Evolutionary conservation across 2,113 vertebrate species (phyloP), one percentile per base, ranked within the genome.

Genomic region (Agapornis roseicollis): DNA sequence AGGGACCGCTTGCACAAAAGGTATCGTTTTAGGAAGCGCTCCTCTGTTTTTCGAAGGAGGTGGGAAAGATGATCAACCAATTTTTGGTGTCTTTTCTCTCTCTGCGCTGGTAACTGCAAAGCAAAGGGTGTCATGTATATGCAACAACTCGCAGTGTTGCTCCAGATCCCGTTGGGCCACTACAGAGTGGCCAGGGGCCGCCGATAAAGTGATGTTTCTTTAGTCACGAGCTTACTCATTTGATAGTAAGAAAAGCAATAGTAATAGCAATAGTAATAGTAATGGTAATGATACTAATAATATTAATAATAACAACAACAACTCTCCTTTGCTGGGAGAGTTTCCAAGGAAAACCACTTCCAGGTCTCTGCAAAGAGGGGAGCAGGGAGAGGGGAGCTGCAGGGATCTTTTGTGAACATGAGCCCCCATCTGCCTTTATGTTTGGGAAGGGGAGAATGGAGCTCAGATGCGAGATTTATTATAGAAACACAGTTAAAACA

Each of bases 401-500:
- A 5, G 11, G n/a, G 11, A 22, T 55, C 88, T n/a, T 37, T 72
- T 13, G 35, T 8, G 50, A 64, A 13, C 6, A 2, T 2, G 7
- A 20, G 31, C 18, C 42, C 39, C 25, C 8, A 80, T 11, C 22
- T 2, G 0, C 1, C 6, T 55, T n/a, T 29, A 77, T 6, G 18
- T 2, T 19, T 33, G 39, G 42, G 23, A 46, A 35, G 1, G 6
- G 9, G 14, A 16, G 8, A 3, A 17, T 1, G 11, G 28, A 17
- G 4, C 44, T 84, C 23, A 29, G 2, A 13, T 18, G 29, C 1
- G 6, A 55, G 52, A 9, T 84, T 74, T 52, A 2, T 18, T 15
- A 7, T 0, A 11, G 18, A 53, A 85, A 61, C 6, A 1, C 53
- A 2, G 11, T 39, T 0, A 44, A 10, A n/a, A 28, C 12, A 2